phyloP scores from a whole-genome alignment of 2,113 vertebrate genomes.

The Tragelaphus buxtoni region DNA sequence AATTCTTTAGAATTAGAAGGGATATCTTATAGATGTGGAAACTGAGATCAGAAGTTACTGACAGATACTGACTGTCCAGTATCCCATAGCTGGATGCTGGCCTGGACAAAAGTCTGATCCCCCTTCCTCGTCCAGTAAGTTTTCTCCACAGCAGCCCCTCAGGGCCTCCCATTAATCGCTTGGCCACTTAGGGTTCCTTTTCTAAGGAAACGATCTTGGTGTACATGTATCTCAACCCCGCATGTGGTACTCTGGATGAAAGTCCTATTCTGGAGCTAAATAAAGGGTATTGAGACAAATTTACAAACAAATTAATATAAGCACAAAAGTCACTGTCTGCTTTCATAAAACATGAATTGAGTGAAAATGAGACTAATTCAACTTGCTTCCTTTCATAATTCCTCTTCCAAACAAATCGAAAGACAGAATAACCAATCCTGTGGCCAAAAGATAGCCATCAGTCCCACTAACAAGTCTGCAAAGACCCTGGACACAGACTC shows the following conservation, averaged over 20 bases:
- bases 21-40: neutral
- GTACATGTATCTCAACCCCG: neutral
- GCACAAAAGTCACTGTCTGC: neutral
- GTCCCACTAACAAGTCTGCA: neutral
- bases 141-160: neutral
- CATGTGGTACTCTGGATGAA: neutral
- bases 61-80: neutral
- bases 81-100: neutral
- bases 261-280: neutral
- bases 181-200: neutral
- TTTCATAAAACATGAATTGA: neutral
- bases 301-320: neutral
- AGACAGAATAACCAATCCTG: neutral
- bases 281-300: neutral
- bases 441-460: neutral
- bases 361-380: slow-evolving; percentile 41
- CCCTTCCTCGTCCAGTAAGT: neutral
- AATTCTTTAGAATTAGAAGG: neutral
- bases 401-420: slow-evolving; percentile 41
- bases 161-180: neutral
- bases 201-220: neutral
- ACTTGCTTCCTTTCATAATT: slow-evolving; percentile 17
- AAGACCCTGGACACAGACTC: neutral
- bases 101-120: neutral
- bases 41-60: neutral